Percentiles rank a stretch among this genome's conserved stretches.
phyloP scores from a whole-genome alignment of 2,797 vertebrate genomes.

The Pangasius djambal region DNA sequence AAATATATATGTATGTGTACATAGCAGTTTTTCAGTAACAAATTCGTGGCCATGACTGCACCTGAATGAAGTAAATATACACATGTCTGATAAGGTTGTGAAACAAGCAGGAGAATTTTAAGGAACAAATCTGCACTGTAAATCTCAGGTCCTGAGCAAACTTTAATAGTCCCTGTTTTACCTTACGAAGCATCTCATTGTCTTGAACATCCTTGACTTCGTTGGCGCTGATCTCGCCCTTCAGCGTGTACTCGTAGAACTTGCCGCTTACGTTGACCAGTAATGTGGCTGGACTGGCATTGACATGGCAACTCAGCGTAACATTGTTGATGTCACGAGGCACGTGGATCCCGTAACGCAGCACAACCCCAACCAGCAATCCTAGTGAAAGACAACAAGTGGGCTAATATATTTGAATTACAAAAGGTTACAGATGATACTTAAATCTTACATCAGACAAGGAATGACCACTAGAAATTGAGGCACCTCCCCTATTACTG shows the following conservation, averaged over 20 bases:
- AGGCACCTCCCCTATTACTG: not conserved
- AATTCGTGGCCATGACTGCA: not conserved
- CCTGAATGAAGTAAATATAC: not conserved
- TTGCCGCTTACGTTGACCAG: conserved; percentile 93
- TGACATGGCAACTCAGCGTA: conserved; percentile 87
- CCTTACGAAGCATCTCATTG: conserved; percentile 98
- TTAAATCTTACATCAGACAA: not conserved
- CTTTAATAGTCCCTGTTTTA: conserved; percentile 60
- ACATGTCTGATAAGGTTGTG: not conserved
- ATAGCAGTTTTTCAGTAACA: not conserved
- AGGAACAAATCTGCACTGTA: not conserved
- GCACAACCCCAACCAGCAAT: conserved; percentile 88
- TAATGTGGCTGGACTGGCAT: conserved; percentile 88
- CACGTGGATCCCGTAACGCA: conserved; percentile 93
- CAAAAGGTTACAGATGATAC: not conserved
- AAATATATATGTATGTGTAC: not conserved
- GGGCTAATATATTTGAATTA: not conserved
- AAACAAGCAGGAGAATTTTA: no score
- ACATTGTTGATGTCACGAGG: conserved; percentile 86
- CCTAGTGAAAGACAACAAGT: conserved; percentile 72
- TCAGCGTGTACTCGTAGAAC: conserved; percentile 95
- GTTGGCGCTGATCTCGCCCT: conserved; percentile 87
- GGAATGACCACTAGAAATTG: not conserved
- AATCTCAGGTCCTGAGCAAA: not conserved
- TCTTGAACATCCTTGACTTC: conserved; percentile 86